Evolutionary conservation across 2,113 vertebrate genomes (phyloP).

Genomic region (Bubo blakistoni): DNA sequence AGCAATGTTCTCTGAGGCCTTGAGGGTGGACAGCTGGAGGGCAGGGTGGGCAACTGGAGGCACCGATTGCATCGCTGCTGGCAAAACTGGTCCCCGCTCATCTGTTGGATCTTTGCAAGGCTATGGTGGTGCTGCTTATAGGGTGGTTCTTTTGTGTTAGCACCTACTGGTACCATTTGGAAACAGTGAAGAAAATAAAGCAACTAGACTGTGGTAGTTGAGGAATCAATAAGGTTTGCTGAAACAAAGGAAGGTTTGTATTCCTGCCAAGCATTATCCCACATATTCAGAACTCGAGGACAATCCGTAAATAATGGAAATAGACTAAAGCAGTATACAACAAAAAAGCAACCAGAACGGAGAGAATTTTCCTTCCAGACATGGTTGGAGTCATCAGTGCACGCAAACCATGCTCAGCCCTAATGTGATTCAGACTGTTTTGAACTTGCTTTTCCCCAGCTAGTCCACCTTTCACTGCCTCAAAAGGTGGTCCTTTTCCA

Average conservation of each 20-base stretch:
- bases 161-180: rapidly evolving
- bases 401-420: background rate
- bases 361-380: background rate
- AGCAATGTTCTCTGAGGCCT: background rate
- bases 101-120: background rate
- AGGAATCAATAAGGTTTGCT: background rate
- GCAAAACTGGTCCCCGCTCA: background rate
- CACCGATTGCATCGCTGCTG: rapidly evolving
- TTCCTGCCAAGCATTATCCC: background rate
- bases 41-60: background rate
- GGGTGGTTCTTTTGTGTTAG: background rate
- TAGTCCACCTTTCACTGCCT: background rate
- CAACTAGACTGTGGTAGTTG: background rate
- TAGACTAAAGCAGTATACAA: background rate
- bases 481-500: background rate
- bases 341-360: background rate
- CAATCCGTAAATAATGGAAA: background rate
- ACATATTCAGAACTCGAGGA: background rate
- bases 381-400: background rate
- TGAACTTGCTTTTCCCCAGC: background rate
- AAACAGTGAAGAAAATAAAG: background rate
- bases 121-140: rapidly evolving
- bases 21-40: background rate
- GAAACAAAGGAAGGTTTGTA: background rate
- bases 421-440: background rate